Conservation (phyloP, 2,113 vertebrate species). For the Bagarius yarrelli region DNA sequence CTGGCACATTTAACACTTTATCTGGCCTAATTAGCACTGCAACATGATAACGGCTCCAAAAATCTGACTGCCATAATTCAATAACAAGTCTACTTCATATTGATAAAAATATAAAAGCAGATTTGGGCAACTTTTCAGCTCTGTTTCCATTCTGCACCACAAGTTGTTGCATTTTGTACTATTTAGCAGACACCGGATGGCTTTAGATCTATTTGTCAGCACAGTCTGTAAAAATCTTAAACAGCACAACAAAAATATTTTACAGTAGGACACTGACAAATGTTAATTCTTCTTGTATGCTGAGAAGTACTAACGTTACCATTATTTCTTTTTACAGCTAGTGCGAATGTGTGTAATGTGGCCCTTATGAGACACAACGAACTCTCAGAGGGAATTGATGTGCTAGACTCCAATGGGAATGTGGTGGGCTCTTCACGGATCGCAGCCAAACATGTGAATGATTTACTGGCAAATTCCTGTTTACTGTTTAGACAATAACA, state of each 20-base stretch:
- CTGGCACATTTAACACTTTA: background rate
- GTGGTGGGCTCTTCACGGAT: constrained; percentile 91
- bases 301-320: background rate
- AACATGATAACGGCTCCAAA: background rate
- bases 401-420: constrained; percentile 85
- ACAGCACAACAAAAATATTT: background rate
- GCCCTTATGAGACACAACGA: constrained; percentile 94
- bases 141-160: background rate
- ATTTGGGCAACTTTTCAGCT: background rate
- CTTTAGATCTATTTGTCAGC: background rate
- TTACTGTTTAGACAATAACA: background rate
- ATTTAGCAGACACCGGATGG: background rate
- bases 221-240: background rate
- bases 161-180: background rate
- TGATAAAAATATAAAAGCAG: background rate
- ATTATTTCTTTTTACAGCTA: constrained; percentile 71
- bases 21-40: background rate
- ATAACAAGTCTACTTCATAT: too few species aligned
- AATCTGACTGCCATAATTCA: background rate
- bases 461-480: background rate
- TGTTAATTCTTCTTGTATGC: background rate
- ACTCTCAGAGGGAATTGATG: constrained; percentile 89
- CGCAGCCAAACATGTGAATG: constrained; percentile 89
- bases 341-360: constrained; percentile 97
- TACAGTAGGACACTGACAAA: background rate